These are phyloP conservation scores for Eudemis profundana DNA, from an alignment of 2,888 invertebrate genomes.

Conservation along the genomic window DNA sequence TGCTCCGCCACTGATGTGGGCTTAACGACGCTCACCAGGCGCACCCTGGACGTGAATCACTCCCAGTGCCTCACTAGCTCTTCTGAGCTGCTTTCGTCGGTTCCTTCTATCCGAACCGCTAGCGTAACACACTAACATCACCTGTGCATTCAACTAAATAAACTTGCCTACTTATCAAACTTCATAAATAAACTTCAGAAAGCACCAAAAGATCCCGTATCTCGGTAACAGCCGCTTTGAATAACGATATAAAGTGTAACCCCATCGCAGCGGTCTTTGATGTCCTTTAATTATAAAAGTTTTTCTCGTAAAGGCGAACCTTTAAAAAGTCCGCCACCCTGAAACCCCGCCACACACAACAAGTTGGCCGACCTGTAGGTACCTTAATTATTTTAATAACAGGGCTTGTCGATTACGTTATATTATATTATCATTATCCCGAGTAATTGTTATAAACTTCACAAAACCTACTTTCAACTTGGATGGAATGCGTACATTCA, in stretches of 20 bases:
- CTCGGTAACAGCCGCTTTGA: slow-evolving; percentile 79
- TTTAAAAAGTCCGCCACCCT: slow-evolving; percentile 54
- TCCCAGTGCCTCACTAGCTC: slow-evolving; percentile 18
- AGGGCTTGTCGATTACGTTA: slow-evolving; percentile 48
- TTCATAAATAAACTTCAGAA: slow-evolving; percentile 76
- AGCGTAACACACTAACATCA: slow-evolving; percentile 25
- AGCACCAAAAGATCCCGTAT: slow-evolving; percentile 78
- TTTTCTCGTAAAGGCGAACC: slow-evolving; percentile 76
- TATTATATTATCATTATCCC: neutral
- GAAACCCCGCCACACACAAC: slow-evolving; percentile 49
- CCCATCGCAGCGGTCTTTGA: slow-evolving; percentile 80
- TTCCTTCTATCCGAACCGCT: neutral
- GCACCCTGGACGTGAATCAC: slow-evolving; percentile 51
- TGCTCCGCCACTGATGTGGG: slow-evolving; percentile 59
- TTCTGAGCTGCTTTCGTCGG: neutral
- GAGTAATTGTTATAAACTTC: neutral
- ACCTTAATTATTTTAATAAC: slow-evolving; percentile 46
- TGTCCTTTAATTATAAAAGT: slow-evolving; percentile 84
- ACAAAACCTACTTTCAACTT: neutral
- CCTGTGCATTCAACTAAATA: slow-evolving; percentile 52
- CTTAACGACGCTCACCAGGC: slow-evolving; percentile 57
- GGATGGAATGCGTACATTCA: neutral
- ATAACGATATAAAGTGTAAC: slow-evolving; percentile 82
- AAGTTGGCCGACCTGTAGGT: slow-evolving; percentile 48
- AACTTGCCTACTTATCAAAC: slow-evolving; percentile 69